phyloP scores from a whole-genome alignment of 2,113 vertebrate species.

The Zingel zingel region DNA sequence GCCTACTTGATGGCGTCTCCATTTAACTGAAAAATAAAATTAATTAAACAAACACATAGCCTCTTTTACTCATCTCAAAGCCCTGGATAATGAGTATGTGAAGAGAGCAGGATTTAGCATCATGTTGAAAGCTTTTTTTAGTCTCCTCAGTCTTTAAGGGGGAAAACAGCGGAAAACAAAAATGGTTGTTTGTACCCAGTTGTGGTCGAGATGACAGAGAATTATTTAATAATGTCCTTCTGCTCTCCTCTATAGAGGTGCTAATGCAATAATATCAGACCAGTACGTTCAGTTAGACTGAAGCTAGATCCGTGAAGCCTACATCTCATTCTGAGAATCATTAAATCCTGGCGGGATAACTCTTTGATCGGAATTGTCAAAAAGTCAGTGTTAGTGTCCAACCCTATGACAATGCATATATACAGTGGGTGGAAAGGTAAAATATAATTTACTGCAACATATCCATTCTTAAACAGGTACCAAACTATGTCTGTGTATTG shows the following conservation, averaged over 20 bases:
- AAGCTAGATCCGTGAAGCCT: neutral
- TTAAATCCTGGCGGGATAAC: neutral
- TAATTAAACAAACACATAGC: conserved; percentile 49
- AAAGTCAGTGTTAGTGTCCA: neutral
- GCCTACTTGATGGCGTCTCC: conserved; percentile 4
- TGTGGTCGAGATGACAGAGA: conserved; percentile 5
- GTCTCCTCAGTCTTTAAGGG: neutral
- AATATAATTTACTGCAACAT: neutral
- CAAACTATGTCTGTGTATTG: no score
- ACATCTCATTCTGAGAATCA: neutral
- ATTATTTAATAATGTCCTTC: conserved; percentile 28
- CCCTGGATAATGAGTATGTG: conserved; percentile 20
- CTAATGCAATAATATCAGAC: neutral
- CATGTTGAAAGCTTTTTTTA: conserved; percentile 1
- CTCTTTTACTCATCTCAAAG: conserved; percentile 26
- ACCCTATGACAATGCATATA: neutral
- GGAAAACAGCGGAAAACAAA: conserved; percentile 9
- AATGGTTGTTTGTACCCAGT: conserved; percentile 5
- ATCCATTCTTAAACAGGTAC: no score
- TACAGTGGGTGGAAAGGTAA: neutral
- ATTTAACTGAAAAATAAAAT: conserved; percentile 43
- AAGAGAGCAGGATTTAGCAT: conserved; percentile 20
- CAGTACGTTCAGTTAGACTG: conserved; percentile 2
- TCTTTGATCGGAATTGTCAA: neutral
- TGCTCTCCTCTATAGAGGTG: conserved; percentile 13